These are phyloP conservation scores for Xestia rhomboidea DNA, from an alignment of 2,888 invertebrate species.

Conservation along the genomic window DNA sequence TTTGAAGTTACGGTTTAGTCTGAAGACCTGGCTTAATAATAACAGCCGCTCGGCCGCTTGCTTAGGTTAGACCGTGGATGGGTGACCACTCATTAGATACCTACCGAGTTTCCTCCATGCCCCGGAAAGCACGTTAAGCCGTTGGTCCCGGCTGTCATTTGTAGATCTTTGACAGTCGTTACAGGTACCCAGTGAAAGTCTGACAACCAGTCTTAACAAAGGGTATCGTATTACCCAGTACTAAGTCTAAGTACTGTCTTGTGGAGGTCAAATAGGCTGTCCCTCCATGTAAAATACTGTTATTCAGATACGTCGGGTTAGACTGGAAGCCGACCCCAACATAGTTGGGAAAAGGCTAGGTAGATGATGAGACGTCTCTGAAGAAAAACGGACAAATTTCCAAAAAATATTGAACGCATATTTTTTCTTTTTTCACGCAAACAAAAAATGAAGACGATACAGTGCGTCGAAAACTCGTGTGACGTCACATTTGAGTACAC, in stretches of 20 bases:
- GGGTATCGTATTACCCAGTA: background rate
- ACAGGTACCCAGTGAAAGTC: background rate
- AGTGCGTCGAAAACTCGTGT: too few species aligned
- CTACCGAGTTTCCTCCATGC: background rate
- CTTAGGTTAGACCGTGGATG: background rate
- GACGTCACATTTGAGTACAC: too few species aligned
- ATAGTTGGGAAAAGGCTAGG: too few species aligned
- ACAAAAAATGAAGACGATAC: too few species aligned
- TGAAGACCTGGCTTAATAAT: background rate
- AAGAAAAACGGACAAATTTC: background rate
- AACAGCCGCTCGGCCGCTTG: background rate
- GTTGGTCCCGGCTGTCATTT: background rate
- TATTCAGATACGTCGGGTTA: background rate
- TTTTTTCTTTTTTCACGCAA: too few species aligned
- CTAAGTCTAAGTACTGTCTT: too few species aligned
- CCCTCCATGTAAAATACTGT: background rate
- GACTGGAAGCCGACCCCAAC: background rate
- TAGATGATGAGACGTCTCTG: background rate
- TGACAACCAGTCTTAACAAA: background rate
- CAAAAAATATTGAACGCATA: too few species aligned
- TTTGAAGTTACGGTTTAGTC: background rate
- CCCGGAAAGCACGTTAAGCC: background rate
- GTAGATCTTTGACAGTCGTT: background rate
- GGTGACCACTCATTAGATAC: background rate
- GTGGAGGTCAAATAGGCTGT: background rate